Conservation (phyloP, 2,113 vertebrate species). For the Tychaedon coryphoeus region DNA sequence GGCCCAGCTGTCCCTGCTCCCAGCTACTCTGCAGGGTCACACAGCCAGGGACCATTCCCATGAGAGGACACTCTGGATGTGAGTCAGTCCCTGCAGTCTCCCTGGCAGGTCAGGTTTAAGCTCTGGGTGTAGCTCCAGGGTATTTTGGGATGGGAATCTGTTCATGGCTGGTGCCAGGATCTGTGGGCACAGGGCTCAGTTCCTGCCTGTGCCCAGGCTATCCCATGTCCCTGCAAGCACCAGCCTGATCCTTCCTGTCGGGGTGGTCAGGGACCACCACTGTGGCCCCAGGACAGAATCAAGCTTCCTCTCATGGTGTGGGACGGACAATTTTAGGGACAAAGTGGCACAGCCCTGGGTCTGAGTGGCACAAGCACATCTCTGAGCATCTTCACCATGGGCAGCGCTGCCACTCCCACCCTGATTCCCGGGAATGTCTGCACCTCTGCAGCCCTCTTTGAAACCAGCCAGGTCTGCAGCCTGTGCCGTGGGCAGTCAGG, state of each 20-base stretch:
- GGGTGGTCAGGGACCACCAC: background rate
- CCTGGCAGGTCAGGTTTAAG: background rate
- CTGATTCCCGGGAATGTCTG: fast-evolving
- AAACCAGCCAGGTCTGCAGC: background rate
- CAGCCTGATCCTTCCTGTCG: background rate
- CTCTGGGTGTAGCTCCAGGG: background rate
- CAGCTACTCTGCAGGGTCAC: fast-evolving
- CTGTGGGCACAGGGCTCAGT: background rate
- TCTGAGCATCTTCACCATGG: background rate
- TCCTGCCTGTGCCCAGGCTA: background rate
- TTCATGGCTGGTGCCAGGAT: background rate
- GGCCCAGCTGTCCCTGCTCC: background rate
- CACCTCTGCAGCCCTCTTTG: background rate
- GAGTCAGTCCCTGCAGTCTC: background rate
- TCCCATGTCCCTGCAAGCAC: background rate
- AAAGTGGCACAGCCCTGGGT: background rate
- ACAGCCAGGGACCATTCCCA: background rate
- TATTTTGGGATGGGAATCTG: background rate
- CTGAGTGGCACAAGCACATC: fast-evolving
- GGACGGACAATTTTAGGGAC: background rate
- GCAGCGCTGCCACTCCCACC: background rate
- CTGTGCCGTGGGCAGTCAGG: conserved; percentile 14
- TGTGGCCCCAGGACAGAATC: background rate
- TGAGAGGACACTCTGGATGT: fast-evolving
- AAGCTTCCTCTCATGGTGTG: background rate